Evolutionary conservation across 2,113 vertebrate species (phyloP).

Genomic region (Picathartes gymnocephalus): DNA sequence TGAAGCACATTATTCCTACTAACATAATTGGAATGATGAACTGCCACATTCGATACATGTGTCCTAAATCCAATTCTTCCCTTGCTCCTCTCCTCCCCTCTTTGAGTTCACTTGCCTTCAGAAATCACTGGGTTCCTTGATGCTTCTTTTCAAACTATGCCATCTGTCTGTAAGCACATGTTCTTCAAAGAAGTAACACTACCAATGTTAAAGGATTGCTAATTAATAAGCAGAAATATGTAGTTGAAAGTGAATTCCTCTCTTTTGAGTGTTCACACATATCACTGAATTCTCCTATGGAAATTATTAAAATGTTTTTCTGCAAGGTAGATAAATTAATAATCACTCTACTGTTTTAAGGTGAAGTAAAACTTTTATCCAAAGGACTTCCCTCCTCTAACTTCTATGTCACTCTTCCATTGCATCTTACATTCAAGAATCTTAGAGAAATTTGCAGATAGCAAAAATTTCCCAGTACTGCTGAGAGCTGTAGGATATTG

Average conservation of each 20-base stretch:
- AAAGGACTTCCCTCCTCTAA: background rate
- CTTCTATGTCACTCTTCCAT: background rate
- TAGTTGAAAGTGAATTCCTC: constrained; percentile 18
- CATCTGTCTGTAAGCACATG: background rate
- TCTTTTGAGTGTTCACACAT: background rate
- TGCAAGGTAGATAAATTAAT: background rate
- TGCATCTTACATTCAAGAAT: background rate
- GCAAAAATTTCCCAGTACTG: background rate
- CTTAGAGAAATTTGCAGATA: background rate
- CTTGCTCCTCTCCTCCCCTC: background rate
- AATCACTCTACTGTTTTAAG: background rate
- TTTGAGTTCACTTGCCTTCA: background rate
- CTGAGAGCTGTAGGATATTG: background rate
- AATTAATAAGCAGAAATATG: background rate
- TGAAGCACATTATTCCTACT: background rate
- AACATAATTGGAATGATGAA: background rate
- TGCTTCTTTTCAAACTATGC: background rate
- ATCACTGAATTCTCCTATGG: background rate
- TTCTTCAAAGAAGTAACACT: background rate
- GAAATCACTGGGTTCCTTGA: background rate
- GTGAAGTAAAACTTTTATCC: background rate
- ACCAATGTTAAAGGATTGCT: background rate
- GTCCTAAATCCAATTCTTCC: background rate
- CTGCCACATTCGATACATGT: background rate
- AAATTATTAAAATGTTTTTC: background rate